Conservation (phyloP, 2,113 vertebrate species). For the Labeo catla region DNA sequence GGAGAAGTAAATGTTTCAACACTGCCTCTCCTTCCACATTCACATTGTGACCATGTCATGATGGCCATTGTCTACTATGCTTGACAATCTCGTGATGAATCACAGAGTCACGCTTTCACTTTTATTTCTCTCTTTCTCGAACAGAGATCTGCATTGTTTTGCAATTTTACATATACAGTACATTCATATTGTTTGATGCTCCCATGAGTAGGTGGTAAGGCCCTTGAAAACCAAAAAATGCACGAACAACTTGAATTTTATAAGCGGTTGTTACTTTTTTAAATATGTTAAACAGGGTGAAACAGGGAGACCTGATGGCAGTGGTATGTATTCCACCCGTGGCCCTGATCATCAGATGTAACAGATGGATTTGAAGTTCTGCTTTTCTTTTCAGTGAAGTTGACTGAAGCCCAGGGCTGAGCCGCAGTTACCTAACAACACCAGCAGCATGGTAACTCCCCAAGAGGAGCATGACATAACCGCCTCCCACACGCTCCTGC, state of each 20-base stretch:
- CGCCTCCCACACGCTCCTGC: slow-evolving; percentile 33
- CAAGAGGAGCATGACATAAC: slow-evolving; percentile 51
- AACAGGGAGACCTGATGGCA: not conserved
- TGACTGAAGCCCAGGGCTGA: slow-evolving; percentile 1
- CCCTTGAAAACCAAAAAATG: not conserved
- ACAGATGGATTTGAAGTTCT: not conserved
- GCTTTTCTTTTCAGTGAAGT: slow-evolving; percentile 2
- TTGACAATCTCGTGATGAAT: slow-evolving; percentile 28
- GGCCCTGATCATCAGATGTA: slow-evolving; percentile 3
- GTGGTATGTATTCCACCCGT: not conserved
- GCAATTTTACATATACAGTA: not conserved
- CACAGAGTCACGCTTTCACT: not conserved
- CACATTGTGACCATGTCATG: slow-evolving; percentile 30
- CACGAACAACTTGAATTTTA: not conserved
- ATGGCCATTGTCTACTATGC: not conserved
- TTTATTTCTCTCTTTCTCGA: not conserved
- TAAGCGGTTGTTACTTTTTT: not conserved
- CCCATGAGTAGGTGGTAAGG: not conserved
- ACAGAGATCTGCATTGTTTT: not conserved
- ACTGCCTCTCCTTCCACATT: slow-evolving; percentile 15
- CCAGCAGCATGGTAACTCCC: slow-evolving; percentile 38
- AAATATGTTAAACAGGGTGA: not conserved
- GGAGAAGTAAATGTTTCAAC: slow-evolving; percentile 31
- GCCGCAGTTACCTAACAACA: slow-evolving; percentile 44
- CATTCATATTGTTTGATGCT: not conserved